Evolutionary conservation across 2,888 invertebrate genomes (phyloP).

Genomic region (Trilocha varians): DNA sequence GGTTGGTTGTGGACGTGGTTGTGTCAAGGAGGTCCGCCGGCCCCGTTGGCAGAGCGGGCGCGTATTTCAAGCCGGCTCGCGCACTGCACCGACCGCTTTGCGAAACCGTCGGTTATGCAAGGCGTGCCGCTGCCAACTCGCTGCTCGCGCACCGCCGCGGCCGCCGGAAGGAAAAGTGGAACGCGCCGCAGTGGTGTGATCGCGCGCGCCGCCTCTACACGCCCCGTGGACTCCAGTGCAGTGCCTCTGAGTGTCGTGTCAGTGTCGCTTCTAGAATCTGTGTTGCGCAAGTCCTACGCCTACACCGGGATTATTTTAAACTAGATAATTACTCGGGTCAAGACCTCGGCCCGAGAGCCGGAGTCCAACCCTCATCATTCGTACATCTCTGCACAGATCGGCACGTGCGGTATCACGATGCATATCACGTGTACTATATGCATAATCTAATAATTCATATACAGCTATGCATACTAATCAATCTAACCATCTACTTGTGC

Average conservation of each 20-base stretch:
- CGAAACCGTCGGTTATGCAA: conserved; percentile 72
- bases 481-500: conserved; percentile 2
- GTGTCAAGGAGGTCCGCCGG: conserved; percentile 44
- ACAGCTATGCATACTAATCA: conserved; percentile 28
- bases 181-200: conserved; percentile 66
- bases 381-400: conserved; percentile 24
- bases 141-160: conserved; percentile 62
- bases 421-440: conserved; percentile 35
- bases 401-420: conserved; percentile 37
- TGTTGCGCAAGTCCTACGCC: conserved; percentile 69
- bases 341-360: conserved; percentile 31
- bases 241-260: conserved; percentile 64
- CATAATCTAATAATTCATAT: conserved; percentile 29
- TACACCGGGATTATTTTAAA: conserved; percentile 65
- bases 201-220: conserved; percentile 67
- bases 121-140: conserved; percentile 70
- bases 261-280: conserved; percentile 70
- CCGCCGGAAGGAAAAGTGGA: conserved; percentile 74
- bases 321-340: conserved; percentile 48
- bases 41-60: conserved; percentile 53
- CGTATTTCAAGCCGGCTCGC: conserved; percentile 64
- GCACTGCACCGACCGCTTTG: conserved; percentile 67
- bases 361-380: conserved; percentile 31
- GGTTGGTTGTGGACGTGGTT: conserved; percentile 26
- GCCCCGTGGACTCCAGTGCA: conserved; percentile 57